Base-by-base conservation (phyloP, 1,140 invertebrate species). In the Onthophagus taurus region DNA sequence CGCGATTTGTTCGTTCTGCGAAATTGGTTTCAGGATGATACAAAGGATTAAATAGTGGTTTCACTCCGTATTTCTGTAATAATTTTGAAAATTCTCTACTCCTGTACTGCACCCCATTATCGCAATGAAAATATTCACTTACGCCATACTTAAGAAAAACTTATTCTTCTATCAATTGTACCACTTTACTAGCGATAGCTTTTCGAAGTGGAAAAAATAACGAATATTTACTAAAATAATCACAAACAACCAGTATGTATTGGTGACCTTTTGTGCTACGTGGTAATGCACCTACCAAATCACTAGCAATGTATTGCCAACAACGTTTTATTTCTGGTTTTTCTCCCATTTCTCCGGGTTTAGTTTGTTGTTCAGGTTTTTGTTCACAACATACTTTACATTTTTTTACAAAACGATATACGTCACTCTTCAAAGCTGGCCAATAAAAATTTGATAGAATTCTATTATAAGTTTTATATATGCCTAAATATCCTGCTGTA, bases 11-110 rank as follows among this genome's bases (percentile, higher is more conserved):
- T 0, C 62, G 36, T 48, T 67, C 63, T 0, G 60, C 55, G 0
- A 59, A 58, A 29, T 65, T 67, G 0, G 59, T 50, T 20, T 60
- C 50, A 3, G 64, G 55, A 24, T 64, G 54, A 43, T 63, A 57
- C 3, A 47, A 9, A 2, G 60, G 50, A 13, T 54, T 59, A 38
- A 7, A 19, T 38, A 38, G 11, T 17, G 19, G 6, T 21, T 38
- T 38, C 9, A 38, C 36, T 19, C 19, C 19, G 19, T 38, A 38
- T 19, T 21, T 38, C 6, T 17, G 5, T 7, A 5, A 17, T 13
- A 38, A 19, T 19, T 21, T 17, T 16, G 11, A 7, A 38, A 38
- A 38, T 6, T 17, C 36, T 5, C 13, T 21, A 38, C 36, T 19
- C 20, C 20, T 38, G 19, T 11, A 38, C 33, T 45, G 44, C 9